Evolutionary conservation across 2,797 vertebrate species (phyloP).

Genomic region (Chanos chanos): DNA sequence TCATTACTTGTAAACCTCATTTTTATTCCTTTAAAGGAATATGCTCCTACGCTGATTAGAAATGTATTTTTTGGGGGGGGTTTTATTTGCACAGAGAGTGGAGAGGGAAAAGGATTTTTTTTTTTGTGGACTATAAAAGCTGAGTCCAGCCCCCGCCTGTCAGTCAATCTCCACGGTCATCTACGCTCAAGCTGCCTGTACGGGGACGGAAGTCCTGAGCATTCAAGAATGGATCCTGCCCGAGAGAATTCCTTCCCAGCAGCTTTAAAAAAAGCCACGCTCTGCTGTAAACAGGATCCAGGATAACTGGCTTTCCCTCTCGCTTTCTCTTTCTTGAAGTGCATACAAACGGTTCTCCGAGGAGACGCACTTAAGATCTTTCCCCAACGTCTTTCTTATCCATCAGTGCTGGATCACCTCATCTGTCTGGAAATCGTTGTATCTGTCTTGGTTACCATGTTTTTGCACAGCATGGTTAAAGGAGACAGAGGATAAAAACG

Average conservation of each 20-base stretch:
- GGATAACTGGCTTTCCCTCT: constrained; percentile 30
- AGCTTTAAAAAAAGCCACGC: constrained; percentile 37
- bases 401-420: constrained; percentile 29
- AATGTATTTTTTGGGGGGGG: not conserved
- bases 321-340: constrained; percentile 14
- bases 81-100: not conserved
- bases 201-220: constrained; percentile 20
- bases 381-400: constrained; percentile 17
- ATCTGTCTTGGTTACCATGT: constrained; percentile 29
- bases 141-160: constrained; percentile 3
- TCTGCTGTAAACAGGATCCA: constrained; percentile 45
- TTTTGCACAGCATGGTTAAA: constrained; percentile 2
- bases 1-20: not conserved
- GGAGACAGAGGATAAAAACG: not conserved
- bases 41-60: not conserved
- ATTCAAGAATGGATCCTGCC: constrained; percentile 28
- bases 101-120: not conserved
- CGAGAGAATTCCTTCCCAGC: constrained; percentile 40
- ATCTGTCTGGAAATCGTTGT: constrained; percentile 11
- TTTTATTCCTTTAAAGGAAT: not conserved
- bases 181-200: not conserved
- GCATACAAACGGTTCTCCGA: not conserved
- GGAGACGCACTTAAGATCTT: constrained; percentile 41
- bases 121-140: not conserved
- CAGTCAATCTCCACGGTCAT: constrained; percentile 19